phyloP scores from a whole-genome alignment of 2,888 invertebrate species.

The Sclerodermus sp. region DNA sequence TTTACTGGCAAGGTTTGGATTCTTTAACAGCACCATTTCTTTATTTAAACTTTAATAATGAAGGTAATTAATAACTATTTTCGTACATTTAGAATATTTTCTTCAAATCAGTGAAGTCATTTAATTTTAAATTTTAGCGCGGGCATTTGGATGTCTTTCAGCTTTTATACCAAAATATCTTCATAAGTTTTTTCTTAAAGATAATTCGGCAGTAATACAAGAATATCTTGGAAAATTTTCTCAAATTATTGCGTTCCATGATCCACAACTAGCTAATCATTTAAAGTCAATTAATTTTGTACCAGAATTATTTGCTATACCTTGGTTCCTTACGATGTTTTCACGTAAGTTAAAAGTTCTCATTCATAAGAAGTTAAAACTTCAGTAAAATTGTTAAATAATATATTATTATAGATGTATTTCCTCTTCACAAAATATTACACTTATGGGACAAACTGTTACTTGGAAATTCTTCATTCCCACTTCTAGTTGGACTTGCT shows the following conservation, averaged over 20 bases:
- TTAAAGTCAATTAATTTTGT: constrained; percentile 90
- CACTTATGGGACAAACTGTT: constrained; percentile 97
- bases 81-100: neutral
- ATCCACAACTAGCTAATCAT: constrained; percentile 89
- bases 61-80: too few relatives aligned
- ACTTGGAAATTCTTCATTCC: constrained; percentile 89
- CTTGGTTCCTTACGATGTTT: constrained; percentile 99
- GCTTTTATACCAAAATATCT: constrained; percentile 95
- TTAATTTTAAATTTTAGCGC: constrained; percentile 65
- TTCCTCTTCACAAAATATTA: constrained; percentile 95
- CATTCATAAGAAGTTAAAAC: neutral
- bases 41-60: constrained; percentile 93
- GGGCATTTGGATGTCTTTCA: constrained; percentile 93
- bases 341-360: constrained; percentile 75
- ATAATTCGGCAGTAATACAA: constrained; percentile 95
- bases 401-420: constrained; percentile 75
- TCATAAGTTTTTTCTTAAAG: constrained; percentile 95
- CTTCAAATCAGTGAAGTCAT: neutral
- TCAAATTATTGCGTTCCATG: constrained; percentile 93
- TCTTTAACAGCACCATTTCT: constrained; percentile 97
- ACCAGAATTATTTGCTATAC: constrained; percentile 97
- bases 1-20: constrained; percentile 99
- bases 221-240: constrained; percentile 97
- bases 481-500: constrained; percentile 91
- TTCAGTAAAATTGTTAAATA: too few relatives aligned